Base-by-base conservation (phyloP, 2,797 vertebrate genomes). In the Enoplosus armatus region DNA sequence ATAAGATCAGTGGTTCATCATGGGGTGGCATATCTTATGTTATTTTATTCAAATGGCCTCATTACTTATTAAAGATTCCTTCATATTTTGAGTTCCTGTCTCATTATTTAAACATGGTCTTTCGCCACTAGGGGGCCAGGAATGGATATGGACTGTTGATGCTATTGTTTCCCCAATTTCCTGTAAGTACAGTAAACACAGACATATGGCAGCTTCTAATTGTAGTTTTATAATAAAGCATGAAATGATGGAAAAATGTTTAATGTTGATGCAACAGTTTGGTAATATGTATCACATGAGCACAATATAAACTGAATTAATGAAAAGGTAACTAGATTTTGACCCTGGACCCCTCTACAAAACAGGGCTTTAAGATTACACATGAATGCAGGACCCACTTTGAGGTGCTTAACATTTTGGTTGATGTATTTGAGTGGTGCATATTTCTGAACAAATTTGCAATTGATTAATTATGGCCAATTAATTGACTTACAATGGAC, bases 1-100 rank as follows among this genome's bases (percentile, higher is more conserved):
- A 3, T 35, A 20, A 41, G 18, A 59, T 43, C 22, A 27, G 29
- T 26, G 39, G 26, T 43, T 76, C 5, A 50, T 70, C 14, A 41
- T 3, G 0, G 5, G 7, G 8, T 41, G 39, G 12, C 14, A 20
- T n/a, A 3, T 70, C 3, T 3, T 41, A 4, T 20, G 4, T 27
- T 61, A 5, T 43, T 43, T 54, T 64, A 65, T 31, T 67, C 33
- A 63, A 1, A 58, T 39, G 1, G 5, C 7, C 16, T 72, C 48
- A 45, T 48, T 33, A 58, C 62, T 60, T 27, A 37, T 75, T 65
- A 90, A 91, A 88, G 35, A 50, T 67, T 64, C 18, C 76, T 73
- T 76, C 15, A 56, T 48, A 68, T 29, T 76, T 31, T 20, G 10
- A 20, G 15, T 29, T 61, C 8, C 11, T 65, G 54, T 20, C 31